Evolutionary conservation across 2,888 invertebrate genomes (phyloP).

Genomic region (Stegana nigrithorax): DNA sequence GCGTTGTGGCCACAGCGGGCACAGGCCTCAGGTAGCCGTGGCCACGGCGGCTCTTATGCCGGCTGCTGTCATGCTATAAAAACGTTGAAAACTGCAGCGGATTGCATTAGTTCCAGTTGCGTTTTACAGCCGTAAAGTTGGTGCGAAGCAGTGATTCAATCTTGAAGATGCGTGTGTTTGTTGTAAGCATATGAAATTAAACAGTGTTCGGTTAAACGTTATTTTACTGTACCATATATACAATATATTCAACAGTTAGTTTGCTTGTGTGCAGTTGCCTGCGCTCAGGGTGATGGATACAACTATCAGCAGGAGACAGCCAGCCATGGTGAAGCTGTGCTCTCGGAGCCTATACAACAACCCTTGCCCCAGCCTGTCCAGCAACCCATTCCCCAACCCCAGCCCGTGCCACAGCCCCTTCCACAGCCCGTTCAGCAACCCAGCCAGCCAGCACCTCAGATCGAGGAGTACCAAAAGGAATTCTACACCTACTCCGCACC

Average conservation of each 20-base stretch:
- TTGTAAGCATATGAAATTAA: slow-evolving; percentile 42
- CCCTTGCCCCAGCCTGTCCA: slow-evolving; percentile 30
- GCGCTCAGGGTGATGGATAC: slow-evolving; percentile 53
- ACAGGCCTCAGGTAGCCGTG: background rate
- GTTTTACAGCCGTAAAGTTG: slow-evolving; percentile 32
- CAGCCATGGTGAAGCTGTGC: slow-evolving; percentile 45
- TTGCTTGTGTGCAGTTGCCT: slow-evolving; percentile 48
- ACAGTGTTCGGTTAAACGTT: background rate
- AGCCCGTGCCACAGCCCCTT: background rate
- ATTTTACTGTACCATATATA: background rate
- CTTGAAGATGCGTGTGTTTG: slow-evolving; percentile 52
- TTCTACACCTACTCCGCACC: slow-evolving; percentile 63
- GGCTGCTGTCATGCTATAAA: slow-evolving; percentile 37
- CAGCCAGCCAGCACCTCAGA: slow-evolving; percentile 39
- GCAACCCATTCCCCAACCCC: slow-evolving; percentile 21
- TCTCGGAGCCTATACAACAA: slow-evolving; percentile 41
- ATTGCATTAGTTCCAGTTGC: slow-evolving; percentile 44
- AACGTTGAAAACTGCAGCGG: slow-evolving; percentile 24
- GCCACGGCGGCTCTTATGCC: too few species aligned
- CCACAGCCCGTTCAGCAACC: slow-evolving; percentile 2
- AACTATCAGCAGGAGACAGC: slow-evolving; percentile 55
- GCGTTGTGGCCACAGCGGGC: slow-evolving; percentile 22
- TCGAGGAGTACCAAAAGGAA: slow-evolving; percentile 57
- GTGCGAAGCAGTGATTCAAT: too few species aligned
- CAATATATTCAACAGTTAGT: slow-evolving; percentile 38